A percentile compares a stretch with the other conserved stretches of the same genome.
These are phyloP conservation scores for Nanorana parkeri DNA, from an alignment of 2,113 vertebrate species.

Conservation along the genomic window DNA sequence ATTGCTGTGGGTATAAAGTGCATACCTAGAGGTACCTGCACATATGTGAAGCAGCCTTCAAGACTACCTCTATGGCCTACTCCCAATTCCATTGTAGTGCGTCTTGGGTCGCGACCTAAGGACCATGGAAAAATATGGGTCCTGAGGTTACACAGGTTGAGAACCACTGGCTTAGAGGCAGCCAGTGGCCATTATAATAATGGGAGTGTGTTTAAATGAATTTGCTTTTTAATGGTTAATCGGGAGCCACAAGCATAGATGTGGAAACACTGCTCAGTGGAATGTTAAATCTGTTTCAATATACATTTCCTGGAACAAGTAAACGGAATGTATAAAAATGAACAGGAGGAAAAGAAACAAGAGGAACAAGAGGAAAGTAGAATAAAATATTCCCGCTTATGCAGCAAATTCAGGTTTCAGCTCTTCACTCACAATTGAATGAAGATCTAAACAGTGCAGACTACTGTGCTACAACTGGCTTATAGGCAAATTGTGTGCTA, in stretches of 20 bases:
- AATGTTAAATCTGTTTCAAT: not conserved
- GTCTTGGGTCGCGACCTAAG: too few species aligned
- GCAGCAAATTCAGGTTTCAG: not conserved
- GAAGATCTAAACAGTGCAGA: slow-evolving; percentile 3
- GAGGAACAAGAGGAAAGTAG: not conserved
- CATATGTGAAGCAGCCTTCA: too few species aligned
- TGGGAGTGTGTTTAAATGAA: too few species aligned
- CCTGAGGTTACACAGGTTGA: too few species aligned
- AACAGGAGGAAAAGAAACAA: not conserved
- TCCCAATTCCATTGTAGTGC: too few species aligned
- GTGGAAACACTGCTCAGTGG: not conserved
- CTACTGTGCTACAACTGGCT: not conserved
- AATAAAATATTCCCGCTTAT: slow-evolving; percentile 29
- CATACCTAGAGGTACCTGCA: too few species aligned
- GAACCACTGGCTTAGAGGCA: rapidly evolving
- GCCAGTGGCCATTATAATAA: too few species aligned
- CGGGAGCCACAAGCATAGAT: not conserved
- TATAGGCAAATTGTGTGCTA: slow-evolving; percentile 21
- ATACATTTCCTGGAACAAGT: slow-evolving; percentile 10
- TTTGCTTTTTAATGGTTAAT: too few species aligned
- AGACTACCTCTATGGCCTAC: too few species aligned
- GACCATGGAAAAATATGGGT: too few species aligned
- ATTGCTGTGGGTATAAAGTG: too few species aligned
- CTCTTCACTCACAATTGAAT: not conserved
- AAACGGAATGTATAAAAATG: slow-evolving; percentile 10